Base-by-base conservation (phyloP, 1,140 invertebrate species). In the Listronotus bonariensis region DNA sequence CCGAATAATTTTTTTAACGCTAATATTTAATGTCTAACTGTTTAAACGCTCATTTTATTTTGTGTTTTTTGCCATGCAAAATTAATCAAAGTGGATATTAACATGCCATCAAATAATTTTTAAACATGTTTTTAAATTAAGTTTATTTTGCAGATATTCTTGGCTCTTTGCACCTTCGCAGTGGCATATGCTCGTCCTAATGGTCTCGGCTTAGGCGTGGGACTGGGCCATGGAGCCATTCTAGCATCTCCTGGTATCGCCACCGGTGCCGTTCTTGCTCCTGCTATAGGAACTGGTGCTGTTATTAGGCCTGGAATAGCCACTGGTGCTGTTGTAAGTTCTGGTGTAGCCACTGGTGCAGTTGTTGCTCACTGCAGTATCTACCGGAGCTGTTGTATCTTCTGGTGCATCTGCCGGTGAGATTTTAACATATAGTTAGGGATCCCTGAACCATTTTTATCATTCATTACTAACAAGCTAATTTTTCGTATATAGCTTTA, bases 101-200 rank as follows among this genome's bases (percentile, higher is more conserved):
- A 1, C 34, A 36, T 10, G 9, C 5, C 32, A 36, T 14, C 11
- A 26, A 20, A 58, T 32, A 12, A 11, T 11, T 2, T n/a, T 20
- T 49, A 38, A 46, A 34, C n/a, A n/a, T n/a, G n/a, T n/a, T n/a
- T n/a, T n/a, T n/a, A n/a, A n/a, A n/a, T n/a, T n/a, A 20, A 56
- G 17, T 49, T 46, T 49, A 12, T 34, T 46, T 53, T 34, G 0
- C 42, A 66, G 64, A 59, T 66, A 15, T 54, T 66, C n/a, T 14
- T 58, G n/a, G 36, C 49, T 9, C 42, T 59, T 20, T 42, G 43
- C 12, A 26, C 20, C 36, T 3, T 60, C 36, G 20, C 64, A n/a
- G 46, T 42, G 10, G 38, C 58, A 34, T 17, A 38, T n/a, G 58
- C 58, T 17, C 18, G 11, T 31, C 58, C 58, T 9, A 32, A 46